These are phyloP conservation scores for Polypedilum vanderplanki DNA, from an alignment of 1,140 invertebrate genomes.

Conservation along the genomic window DNA sequence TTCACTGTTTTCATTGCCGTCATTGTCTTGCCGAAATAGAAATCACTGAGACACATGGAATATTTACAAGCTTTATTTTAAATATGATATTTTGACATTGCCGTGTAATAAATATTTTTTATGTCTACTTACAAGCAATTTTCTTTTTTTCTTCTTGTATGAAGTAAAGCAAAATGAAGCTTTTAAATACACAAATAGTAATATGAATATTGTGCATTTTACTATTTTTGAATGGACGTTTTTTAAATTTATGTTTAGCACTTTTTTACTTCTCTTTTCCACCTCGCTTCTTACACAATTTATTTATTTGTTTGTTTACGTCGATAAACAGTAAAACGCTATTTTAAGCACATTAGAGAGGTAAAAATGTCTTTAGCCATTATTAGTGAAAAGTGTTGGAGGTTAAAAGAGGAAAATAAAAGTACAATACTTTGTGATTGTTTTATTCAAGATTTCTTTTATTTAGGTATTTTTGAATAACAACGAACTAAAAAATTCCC, in stretches of 20 bases:
- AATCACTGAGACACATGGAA: background rate
- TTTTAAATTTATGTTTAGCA: slow-evolving; percentile 19
- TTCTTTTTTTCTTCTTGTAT: background rate
- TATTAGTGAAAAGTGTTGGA: too few relatives aligned
- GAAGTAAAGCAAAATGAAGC: background rate
- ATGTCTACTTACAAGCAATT: slow-evolving; percentile 13
- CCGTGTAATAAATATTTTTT: slow-evolving; percentile 19
- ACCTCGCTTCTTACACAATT: slow-evolving; percentile 7
- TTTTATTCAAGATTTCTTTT: too few relatives aligned
- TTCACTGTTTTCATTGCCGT: too few relatives aligned
- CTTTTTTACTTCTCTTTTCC: background rate
- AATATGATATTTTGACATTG: slow-evolving; percentile 19
- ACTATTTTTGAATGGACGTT: background rate
- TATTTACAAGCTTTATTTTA: background rate
- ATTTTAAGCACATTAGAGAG: too few relatives aligned
- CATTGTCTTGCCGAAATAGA: background rate
- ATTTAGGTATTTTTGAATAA: too few relatives aligned
- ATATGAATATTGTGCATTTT: slow-evolving; percentile 5
- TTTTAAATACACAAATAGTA: background rate
- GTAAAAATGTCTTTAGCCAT: too few relatives aligned
- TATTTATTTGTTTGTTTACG: background rate
- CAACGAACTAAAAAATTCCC: too few relatives aligned
- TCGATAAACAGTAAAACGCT: too few relatives aligned
- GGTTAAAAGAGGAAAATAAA: too few relatives aligned
- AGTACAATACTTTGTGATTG: too few relatives aligned